phyloP scores from a whole-genome alignment of 2,888 invertebrate genomes.

The Mellilla xanthometata region DNA sequence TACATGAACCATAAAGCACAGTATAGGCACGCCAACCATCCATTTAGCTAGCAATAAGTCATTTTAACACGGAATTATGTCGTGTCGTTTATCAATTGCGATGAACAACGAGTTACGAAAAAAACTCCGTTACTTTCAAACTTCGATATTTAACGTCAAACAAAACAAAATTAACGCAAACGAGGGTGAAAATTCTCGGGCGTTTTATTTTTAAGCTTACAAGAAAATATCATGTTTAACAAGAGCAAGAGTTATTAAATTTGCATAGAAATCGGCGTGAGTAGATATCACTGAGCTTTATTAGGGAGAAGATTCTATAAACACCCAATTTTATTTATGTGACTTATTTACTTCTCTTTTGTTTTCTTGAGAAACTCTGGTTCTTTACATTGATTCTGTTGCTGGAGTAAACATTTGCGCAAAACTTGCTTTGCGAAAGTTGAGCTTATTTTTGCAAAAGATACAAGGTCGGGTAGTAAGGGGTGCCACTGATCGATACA shows the following conservation, averaged over 20 bases:
- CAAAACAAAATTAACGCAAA: slow-evolving; percentile 50
- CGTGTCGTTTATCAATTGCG: slow-evolving; percentile 18
- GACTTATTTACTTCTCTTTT: slow-evolving; percentile 44
- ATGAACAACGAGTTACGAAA: slow-evolving; percentile 17
- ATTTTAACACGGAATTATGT: slow-evolving; percentile 14
- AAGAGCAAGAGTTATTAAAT: slow-evolving; percentile 69
- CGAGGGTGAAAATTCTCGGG: slow-evolving; percentile 54
- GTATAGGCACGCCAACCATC: slow-evolving; percentile 14
- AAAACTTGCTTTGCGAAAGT: slow-evolving; percentile 3
- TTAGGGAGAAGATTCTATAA: slow-evolving; percentile 58
- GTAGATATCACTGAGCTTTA: slow-evolving; percentile 62
- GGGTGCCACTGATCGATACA: slow-evolving; percentile 15
- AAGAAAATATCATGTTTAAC: slow-evolving; percentile 61
- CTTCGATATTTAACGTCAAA: slow-evolving; percentile 21
- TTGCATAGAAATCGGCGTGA: slow-evolving; percentile 64
- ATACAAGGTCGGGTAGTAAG: slow-evolving; percentile 17
- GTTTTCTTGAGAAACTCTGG: slow-evolving; percentile 26
- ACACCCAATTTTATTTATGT: slow-evolving; percentile 55
- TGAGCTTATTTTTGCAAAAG: slow-evolving; percentile 11
- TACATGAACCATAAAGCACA: slow-evolving; percentile 1
- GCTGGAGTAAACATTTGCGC: not conserved
- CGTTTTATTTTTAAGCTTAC: slow-evolving; percentile 50
- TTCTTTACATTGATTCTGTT: slow-evolving; percentile 13
- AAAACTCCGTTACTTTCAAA: slow-evolving; percentile 12
- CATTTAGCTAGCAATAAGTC: slow-evolving; percentile 9